Percentiles rank a stretch among this genome's conserved stretches.
These are phyloP conservation scores for Notothenia rossii DNA, from an alignment of 2,113 vertebrate genomes.

Conservation along the genomic window DNA sequence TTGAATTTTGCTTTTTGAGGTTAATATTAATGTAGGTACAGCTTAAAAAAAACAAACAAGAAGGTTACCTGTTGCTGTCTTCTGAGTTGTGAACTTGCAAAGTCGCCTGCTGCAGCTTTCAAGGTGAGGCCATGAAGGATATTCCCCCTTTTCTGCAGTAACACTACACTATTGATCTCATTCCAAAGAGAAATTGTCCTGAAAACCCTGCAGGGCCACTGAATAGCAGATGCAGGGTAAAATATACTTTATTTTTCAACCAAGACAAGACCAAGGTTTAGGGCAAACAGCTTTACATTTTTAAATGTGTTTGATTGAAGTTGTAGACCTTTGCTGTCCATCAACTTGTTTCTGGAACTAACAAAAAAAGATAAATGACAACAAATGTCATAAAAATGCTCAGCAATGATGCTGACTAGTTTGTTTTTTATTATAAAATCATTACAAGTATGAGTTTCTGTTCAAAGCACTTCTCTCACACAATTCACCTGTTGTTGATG, in stretches of 20 bases:
- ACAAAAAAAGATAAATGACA: background rate
- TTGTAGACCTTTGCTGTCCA: background rate
- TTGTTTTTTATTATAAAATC: background rate
- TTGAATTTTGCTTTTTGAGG: background rate
- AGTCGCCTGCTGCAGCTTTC: slow-evolving; percentile 6
- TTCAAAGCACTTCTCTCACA: slow-evolving; percentile 2
- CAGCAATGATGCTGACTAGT: slow-evolving; percentile 3
- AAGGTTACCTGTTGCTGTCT: background rate
- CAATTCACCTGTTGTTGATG: slow-evolving; percentile 6
- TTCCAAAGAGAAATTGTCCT: slow-evolving; percentile 5
- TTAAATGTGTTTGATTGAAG: background rate
- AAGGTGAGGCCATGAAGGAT: background rate
- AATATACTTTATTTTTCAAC: background rate
- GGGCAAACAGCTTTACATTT: background rate
- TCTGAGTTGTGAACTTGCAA: background rate
- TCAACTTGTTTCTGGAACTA: background rate
- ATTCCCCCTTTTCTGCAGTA: slow-evolving; percentile 20
- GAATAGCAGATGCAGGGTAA: too few relatives aligned
- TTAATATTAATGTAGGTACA: background rate
- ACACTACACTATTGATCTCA: slow-evolving; percentile 9
- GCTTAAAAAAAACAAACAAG: background rate
- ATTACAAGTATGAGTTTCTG: background rate
- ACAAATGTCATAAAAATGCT: background rate
- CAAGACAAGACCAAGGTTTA: background rate
- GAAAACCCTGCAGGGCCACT: too few relatives aligned